phyloP scores from a whole-genome alignment of 2,113 vertebrate species.

The Triplophysa siluroides region DNA sequence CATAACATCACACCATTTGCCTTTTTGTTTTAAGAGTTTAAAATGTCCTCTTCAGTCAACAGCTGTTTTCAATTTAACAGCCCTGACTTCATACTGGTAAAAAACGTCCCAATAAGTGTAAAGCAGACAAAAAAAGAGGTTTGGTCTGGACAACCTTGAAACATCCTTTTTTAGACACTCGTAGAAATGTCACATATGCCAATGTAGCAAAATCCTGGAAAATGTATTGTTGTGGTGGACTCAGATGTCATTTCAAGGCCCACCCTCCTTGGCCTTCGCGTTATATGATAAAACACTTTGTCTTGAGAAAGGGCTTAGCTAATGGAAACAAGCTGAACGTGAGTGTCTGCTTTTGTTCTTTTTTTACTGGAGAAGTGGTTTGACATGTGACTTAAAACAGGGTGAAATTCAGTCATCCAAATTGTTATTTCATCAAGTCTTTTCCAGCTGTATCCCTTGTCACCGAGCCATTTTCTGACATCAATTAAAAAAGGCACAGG shows the following conservation, averaged over 20 bases:
- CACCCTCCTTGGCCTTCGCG: conserved; percentile 38
- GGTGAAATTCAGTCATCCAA: conserved; percentile 48
- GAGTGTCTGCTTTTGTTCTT: conserved; percentile 38
- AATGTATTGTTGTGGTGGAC: conserved; percentile 63
- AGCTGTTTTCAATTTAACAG: conserved; percentile 70
- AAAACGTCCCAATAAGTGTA: conserved; percentile 65
- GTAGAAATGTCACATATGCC: conserved; percentile 60
- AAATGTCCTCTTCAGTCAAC: conserved; percentile 55
- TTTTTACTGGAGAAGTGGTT: conserved; percentile 29
- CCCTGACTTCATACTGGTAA: conserved; percentile 69
- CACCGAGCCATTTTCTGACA: conserved; percentile 28
- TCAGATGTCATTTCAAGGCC: conserved; percentile 54
- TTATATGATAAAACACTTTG: conserved; percentile 61
- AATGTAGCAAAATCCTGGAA: conserved; percentile 51
- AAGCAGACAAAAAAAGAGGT: conserved; percentile 59
- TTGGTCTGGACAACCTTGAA: conserved; percentile 70
- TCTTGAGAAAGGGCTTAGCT: conserved; percentile 56
- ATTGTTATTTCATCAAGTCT: conserved; percentile 52
- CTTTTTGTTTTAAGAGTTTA: conserved; percentile 40
- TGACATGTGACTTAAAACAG: conserved; percentile 50
- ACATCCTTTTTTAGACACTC: conserved; percentile 66
- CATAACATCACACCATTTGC: conserved; percentile 23
- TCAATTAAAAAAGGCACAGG: conserved; percentile 35
- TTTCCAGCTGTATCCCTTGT: conserved; percentile 43
- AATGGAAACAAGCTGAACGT: conserved; percentile 57